These are phyloP conservation scores for Momotus momota DNA, from an alignment of 2,797 vertebrate species.

Conservation along the genomic window DNA sequence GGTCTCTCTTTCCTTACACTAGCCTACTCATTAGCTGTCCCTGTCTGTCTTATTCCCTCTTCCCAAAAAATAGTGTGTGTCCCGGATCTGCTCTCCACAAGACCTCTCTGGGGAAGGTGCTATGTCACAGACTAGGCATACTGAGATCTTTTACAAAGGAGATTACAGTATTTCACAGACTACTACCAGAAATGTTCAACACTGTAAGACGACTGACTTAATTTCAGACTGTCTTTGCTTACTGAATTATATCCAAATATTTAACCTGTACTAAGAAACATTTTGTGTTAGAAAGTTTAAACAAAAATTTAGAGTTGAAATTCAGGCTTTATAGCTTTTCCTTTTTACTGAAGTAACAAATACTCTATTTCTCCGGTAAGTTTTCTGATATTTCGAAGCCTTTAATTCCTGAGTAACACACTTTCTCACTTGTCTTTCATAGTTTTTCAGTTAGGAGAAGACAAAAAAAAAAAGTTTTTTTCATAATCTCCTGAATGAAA, in stretches of 20 bases:
- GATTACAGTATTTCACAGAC: background rate
- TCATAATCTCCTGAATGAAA: conserved; percentile 25
- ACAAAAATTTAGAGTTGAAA: background rate
- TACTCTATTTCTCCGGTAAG: background rate
- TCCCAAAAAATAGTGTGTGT: background rate
- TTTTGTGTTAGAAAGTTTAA: background rate
- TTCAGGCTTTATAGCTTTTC: background rate
- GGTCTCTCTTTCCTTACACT: background rate
- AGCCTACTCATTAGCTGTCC: background rate
- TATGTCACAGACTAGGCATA: background rate
- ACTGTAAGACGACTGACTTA: background rate
- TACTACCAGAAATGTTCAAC: background rate
- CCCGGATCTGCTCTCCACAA: background rate
- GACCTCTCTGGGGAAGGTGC: background rate
- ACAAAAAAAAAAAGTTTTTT: background rate
- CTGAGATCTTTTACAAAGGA: rapidly evolving
- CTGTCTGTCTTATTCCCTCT: background rate
- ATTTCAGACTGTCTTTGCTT: background rate
- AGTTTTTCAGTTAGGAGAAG: background rate
- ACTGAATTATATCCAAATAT: background rate
- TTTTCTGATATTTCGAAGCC: background rate
- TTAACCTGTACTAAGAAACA: background rate
- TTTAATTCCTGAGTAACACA: background rate
- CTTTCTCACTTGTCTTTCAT: background rate
- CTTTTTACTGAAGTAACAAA: background rate